Base-by-base conservation (phyloP, 92 coral and sea anemone genomes). In the Pocillopora meandrina region DNA sequence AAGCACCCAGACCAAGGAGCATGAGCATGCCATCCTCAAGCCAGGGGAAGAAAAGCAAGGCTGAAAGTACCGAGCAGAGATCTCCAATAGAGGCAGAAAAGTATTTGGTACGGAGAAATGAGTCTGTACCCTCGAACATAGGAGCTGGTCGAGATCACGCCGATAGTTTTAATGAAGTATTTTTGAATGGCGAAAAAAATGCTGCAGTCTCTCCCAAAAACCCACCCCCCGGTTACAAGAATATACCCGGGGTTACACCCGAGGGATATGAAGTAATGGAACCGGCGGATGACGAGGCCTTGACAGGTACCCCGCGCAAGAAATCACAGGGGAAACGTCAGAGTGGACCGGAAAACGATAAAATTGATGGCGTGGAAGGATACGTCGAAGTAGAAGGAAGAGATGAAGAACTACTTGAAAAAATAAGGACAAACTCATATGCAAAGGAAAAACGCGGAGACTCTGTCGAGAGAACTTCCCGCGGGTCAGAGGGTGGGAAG, bases 261-360 rank as follows among this genome's bases (percentile, higher is more conserved):
- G 92, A 88, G 79, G 95, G 95, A 47, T 91, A 91, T 74, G 83
- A 89, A 59, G 78, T 91, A 14, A 91, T 91, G 95, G 72, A 74
- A 52, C 89, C 87, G 31, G 89, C 78, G 61, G 74, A 65, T 69
- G 85, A 76, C 33, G 68, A 71, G 8, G 85, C 58, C 20, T 71
- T 69, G 36, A 52, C 16, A 61, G 74, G 42, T 21, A 67, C 80
- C n/a, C 58, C 94, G 23, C 65, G 90, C 61, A 87, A 78, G 2
- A 77, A 83, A 73, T 85, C 65, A 1, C 75, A 66, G 36, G 75
- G 74, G 49, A 85, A 42, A 33, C 59, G 82, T 9, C 55, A 64
- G 49, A 67, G 90, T 35, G 78, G 52, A 12, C n/a, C 56, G n/a
- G 78, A 56, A 18, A 34, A 33, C 11, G 74, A 52, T 17, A 82